Evolutionary conservation across 1,140 invertebrate species (phyloP), one percentile per base, ranked within the genome.

Genomic region (Galendromus occidentalis): DNA sequence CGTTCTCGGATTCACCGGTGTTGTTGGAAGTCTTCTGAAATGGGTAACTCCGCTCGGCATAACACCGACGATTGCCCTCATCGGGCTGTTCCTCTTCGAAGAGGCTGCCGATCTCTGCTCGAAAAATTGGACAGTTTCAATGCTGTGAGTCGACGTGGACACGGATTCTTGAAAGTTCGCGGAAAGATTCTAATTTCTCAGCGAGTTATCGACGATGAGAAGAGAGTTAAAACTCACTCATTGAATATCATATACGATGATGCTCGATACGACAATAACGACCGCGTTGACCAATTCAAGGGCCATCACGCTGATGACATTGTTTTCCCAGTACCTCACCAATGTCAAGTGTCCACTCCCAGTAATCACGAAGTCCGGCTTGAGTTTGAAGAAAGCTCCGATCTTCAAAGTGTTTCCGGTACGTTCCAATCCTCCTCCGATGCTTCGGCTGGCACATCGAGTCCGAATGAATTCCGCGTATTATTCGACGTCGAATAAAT

Each of bases 391-490:
- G 0, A 82, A 81, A 77, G 87, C 86, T 71, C 82, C 83, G 33
- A 73, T 87, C 4, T 89, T 88, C 73, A 86, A 87, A 75, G 73
- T 89, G 7, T 87, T 89, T 71, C 86, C 87, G 51, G 86, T 88
- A 74, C 80, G 79, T n/a, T n/a, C n/a, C n/a, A n/a, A n/a, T n/a
- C n/a, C n/a, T n/a, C n/a, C n/a, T n/a, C n/a, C n/a, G n/a, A n/a
- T n/a, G n/a, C n/a, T n/a, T n/a, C n/a, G n/a, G n/a, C n/a, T n/a
- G n/a, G n/a, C n/a, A n/a, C n/a, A n/a, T 77, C 12, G 39, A 30
- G 18, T 70, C 44, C 42, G 29, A 33, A 66, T 39, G 45, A 22
- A 29, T 14, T 39, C 33, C 9, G 33, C n/a, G n/a, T n/a, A n/a
- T n/a, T n/a, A n/a, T n/a, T n/a, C n/a, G n/a, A n/a, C n/a, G n/a